Evolutionary conservation across 2,888 invertebrate species (phyloP), one percentile per base, ranked within the genome.

Genomic region (Chymomyza amoena): DNA sequence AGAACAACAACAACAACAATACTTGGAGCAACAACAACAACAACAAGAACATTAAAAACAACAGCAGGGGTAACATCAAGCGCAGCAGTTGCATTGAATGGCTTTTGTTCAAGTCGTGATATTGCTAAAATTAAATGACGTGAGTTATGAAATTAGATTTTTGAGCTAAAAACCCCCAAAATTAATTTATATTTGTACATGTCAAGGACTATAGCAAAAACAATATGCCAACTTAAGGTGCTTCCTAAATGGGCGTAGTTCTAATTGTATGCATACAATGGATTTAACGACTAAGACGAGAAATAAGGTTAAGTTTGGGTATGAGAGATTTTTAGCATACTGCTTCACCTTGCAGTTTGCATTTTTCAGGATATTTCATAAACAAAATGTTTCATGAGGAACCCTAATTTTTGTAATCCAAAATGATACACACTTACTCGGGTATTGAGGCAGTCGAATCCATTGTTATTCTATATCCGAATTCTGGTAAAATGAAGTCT

Each of bases 91-190:
- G 90, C 82, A 81, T 73, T 72, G 80, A 90, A 90, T 90, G 79
- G 90, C 89, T 90, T 89, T 89, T 88, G 81, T 84, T 78, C 77
- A 80, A 78, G 81, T 89, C 90, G 89, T 90, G 90, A 90, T 90
- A 89, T 89, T 89, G 88, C 79, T 81, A 80, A 87, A 89, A 90
- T 90, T 88, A 90, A 90, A 90, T 88, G 89, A 86, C 84, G 77
- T 86, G 87, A 88, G 87, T 84, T 90, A 89, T 89, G 86, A 89
- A 86, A 88, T 82, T 84, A 87, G 79, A 84, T 72, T 75, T 69
- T 66, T 61, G 59, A 64, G 63, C 60, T 60, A 60, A 68, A 39
- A 60, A 51, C 64, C 20, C 16, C 25, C 6, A 18, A 25, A 25
- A 57, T 57, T 18, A 13, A 25, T 57, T 18, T 15, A 57, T 57